A percentile compares a stretch with the other conserved stretches of the same genome.
Evolutionary conservation across 2,113 vertebrate species (phyloP).

Genomic region (Myiozetetes cayanensis): DNA sequence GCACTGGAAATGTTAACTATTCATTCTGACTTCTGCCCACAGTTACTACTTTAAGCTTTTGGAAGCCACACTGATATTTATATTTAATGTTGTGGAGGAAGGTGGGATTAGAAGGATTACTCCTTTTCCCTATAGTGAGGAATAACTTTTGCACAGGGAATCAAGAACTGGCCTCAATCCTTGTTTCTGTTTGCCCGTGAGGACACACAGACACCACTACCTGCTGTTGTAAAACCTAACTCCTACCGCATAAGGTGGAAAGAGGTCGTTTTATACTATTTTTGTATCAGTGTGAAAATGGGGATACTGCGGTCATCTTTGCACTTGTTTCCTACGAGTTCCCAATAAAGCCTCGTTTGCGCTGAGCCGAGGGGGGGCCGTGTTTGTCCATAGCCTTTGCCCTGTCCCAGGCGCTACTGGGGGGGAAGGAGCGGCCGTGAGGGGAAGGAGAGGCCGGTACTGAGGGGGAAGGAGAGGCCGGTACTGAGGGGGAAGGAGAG

Average conservation of each 20-base stretch:
- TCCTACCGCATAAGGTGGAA: rapidly evolving
- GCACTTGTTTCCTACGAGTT: conserved; percentile 8
- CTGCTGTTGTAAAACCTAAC: neutral
- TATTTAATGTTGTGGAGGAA: neutral
- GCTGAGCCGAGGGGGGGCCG: neutral
- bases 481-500: neutral
- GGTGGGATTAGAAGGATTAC: neutral
- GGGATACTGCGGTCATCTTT: conserved; percentile 9
- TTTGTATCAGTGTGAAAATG: conserved; percentile 3
- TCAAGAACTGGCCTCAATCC: neutral
- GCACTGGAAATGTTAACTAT: neutral
- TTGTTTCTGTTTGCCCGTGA: neutral
- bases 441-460: neutral
- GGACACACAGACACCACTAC: neutral
- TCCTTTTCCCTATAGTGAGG: neutral
- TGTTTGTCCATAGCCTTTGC: neutral
- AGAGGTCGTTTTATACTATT: neutral
- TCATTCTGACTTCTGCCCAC: neutral
- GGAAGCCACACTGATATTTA: neutral
- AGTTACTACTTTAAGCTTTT: neutral
- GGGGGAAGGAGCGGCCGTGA: too few relatives aligned
- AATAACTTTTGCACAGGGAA: neutral
- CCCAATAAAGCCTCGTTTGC: conserved; percentile 40
- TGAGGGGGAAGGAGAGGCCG: rapidly evolving
- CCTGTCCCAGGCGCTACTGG: rapidly evolving